A percentile compares a stretch with the other conserved stretches of the same genome.
These are phyloP conservation scores for Sarcophaga carnaria DNA, from an alignment of 2,888 invertebrate species.

Conservation along the genomic window DNA sequence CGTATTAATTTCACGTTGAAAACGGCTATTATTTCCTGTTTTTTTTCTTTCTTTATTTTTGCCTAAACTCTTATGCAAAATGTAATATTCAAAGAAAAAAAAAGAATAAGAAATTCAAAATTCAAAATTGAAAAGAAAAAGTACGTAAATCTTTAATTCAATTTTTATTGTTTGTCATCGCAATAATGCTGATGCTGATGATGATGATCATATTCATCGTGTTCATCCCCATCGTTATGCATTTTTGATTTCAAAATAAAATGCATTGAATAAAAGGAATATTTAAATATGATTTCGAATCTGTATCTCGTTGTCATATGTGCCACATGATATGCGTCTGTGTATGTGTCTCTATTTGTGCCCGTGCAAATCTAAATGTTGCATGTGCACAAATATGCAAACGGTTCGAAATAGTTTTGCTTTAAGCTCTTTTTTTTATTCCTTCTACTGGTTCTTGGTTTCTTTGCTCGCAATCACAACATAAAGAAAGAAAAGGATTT, in stretches of 20 bases:
- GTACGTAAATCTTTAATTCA: conserved; percentile 59
- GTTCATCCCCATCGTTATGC: conserved; percentile 49
- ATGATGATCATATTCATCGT: conserved; percentile 38
- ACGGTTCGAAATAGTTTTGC: conserved; percentile 45
- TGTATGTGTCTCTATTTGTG: not conserved
- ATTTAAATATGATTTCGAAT: conserved; percentile 45
- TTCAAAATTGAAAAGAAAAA: conserved; percentile 30
- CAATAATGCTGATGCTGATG: conserved; percentile 21
- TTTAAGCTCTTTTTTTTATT: conserved; percentile 47
- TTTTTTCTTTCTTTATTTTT: conserved; percentile 21
- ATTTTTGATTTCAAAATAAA: conserved; percentile 56
- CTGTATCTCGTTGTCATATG: conserved; percentile 9
- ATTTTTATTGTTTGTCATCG: conserved; percentile 59
- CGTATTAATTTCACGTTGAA: conserved; percentile 66
- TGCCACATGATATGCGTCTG: too few relatives aligned
- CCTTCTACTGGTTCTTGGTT: conserved; percentile 8
- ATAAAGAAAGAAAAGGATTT: conserved; percentile 69
- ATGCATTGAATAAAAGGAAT: conserved; percentile 57
- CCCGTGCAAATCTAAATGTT: conserved; percentile 26
- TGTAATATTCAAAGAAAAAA: not conserved
- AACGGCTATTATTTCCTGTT: conserved; percentile 65
- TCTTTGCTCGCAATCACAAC: conserved; percentile 49
- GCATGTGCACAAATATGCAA: conserved; percentile 43
- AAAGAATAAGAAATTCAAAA: conserved; percentile 24
- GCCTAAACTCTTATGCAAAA: conserved; percentile 14